phyloP scores from a whole-genome alignment of 1,140 invertebrate genomes.

The Lethrus apterus region DNA sequence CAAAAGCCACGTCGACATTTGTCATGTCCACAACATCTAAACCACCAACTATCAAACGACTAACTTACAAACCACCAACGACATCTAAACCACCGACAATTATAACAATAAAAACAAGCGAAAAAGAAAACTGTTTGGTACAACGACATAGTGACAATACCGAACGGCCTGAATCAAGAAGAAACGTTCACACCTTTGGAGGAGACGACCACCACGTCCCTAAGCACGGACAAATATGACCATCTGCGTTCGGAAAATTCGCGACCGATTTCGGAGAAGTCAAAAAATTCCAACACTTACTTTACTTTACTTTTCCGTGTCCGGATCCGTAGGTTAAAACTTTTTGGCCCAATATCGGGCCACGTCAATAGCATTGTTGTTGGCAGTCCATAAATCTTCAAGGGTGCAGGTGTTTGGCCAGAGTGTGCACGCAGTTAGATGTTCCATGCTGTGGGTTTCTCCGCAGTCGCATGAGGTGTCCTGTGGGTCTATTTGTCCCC shows the following conservation, averaged over 20 bases:
- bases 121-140: not conserved
- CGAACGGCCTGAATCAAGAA: too few species aligned
- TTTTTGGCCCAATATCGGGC: too few species aligned
- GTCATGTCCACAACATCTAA: not conserved
- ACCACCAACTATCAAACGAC: too few species aligned
- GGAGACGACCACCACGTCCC: not conserved
- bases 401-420: too few species aligned
- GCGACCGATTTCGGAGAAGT: not conserved
- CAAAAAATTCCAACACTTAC: not conserved
- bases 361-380: too few species aligned
- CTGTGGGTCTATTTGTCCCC: too few species aligned
- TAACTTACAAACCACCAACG: not conserved
- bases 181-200: not conserved
- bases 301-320: too few species aligned
- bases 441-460: too few species aligned
- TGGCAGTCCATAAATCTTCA: too few species aligned
- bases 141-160: conserved; percentile 6
- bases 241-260: conserved; percentile 1
- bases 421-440: too few species aligned
- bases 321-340: too few species aligned
- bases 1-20: not conserved
- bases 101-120: not conserved
- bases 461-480: too few species aligned
- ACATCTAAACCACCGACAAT: not conserved
- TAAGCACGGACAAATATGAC: not conserved